These are phyloP conservation scores for Pseudorasbora parva DNA, from an alignment of 2,113 vertebrate species.

Conservation along the genomic window DNA sequence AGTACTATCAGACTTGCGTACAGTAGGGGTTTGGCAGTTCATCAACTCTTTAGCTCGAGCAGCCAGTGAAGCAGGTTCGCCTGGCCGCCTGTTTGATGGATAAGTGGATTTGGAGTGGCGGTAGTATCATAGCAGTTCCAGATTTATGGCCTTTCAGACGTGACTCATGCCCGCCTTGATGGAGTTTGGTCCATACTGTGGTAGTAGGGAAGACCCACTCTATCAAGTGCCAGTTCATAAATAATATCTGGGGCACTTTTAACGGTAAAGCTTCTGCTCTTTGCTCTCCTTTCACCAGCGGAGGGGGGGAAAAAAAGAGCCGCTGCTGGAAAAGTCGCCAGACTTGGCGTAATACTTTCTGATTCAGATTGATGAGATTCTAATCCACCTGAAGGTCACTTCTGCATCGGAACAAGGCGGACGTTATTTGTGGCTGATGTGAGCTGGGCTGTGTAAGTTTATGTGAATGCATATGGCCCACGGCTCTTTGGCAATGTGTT, in stretches of 20 bases:
- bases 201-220: slow-evolving; percentile 73
- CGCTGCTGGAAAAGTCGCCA: slow-evolving; percentile 69
- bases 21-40: slow-evolving; percentile 39
- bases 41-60: slow-evolving; percentile 27
- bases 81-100: slow-evolving; percentile 64
- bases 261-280: slow-evolving; percentile 67
- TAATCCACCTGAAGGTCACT: slow-evolving; percentile 76
- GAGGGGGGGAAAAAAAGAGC: slow-evolving; percentile 38
- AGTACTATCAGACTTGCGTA: slow-evolving; percentile 37
- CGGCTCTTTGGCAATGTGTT: slow-evolving; percentile 68
- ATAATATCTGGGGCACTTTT: slow-evolving; percentile 72
- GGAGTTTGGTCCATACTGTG: slow-evolving; percentile 67
- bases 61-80: slow-evolving; percentile 49
- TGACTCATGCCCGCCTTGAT: slow-evolving; percentile 70
- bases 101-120: slow-evolving; percentile 71
- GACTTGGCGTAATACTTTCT: slow-evolving; percentile 66
- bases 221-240: slow-evolving; percentile 76
- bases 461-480: slow-evolving; percentile 59
- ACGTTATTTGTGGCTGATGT: slow-evolving; percentile 72
- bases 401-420: slow-evolving; percentile 67
- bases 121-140: slow-evolving; percentile 66
- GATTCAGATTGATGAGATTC: slow-evolving; percentile 77
- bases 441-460: slow-evolving; percentile 60
- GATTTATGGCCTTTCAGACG: slow-evolving; percentile 70
- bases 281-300: slow-evolving; percentile 59